Base-by-base conservation (phyloP, 2,113 vertebrate genomes). In the Etheostoma cragini region DNA sequence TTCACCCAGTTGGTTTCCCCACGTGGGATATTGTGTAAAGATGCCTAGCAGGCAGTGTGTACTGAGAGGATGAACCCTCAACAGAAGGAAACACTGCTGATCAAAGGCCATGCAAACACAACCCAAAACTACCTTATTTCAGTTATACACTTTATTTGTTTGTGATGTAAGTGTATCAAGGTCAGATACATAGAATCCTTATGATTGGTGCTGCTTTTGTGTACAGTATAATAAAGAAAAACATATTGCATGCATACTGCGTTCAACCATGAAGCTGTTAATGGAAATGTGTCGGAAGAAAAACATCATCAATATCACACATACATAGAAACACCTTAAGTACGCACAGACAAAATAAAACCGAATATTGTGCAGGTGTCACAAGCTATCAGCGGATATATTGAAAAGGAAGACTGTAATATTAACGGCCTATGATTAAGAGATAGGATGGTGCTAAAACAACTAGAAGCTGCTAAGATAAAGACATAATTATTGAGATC, bases 1-100 rank as follows among this genome's bases (percentile, higher is more conserved):
- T 72, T 80, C 46, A 64, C 19, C 12, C 3, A 42, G n/a, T 16
- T 61, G 35, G 22, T 66, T 78, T 74, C 72, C 45, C 33, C 26
- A 61, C 38, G 35, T 80, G 72, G 24, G 5, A 17, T 72, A 24
- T 35, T 69, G 57, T 24, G 35, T 57, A 22, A 60, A 76, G 26
- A 72, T 77, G 13, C 26, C 19, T 42, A 52, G n/a, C 66, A 72
- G 8, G 19, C 42, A 62, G 60, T 73, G 53, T 49, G 16, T 19
- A 57, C 22, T 13, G 49, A 80, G 21, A 38, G 62, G 35, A 69
- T 52, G 56, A 33, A 16, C 46, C 0, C 16, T 42, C 30, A 64
- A 56, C 46, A 66, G 46, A 61, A 35, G 21, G 19, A 77, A 67
- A 62, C 33, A 53, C 38, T 56, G 21, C 4, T 57, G 13, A 82